These are phyloP conservation scores for Lacanobia oleracea DNA, from an alignment of 2,888 invertebrate genomes.

Conservation along the genomic window DNA sequence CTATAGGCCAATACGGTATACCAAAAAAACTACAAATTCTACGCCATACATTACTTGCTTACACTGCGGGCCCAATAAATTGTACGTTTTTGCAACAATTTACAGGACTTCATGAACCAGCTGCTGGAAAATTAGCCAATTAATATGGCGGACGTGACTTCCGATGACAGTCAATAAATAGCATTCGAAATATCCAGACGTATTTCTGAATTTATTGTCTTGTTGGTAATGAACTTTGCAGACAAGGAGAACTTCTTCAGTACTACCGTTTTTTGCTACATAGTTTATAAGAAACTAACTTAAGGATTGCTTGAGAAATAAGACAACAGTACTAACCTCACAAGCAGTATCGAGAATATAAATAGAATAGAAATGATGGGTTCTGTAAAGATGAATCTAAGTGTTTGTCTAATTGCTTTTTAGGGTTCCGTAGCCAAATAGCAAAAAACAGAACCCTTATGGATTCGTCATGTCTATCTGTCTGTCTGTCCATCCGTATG, in stretches of 20 bases:
- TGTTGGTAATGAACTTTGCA: conserved; percentile 48
- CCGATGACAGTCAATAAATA: conserved; percentile 46
- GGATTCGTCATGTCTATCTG: too few species aligned
- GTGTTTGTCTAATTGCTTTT: neutral
- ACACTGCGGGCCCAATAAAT: conserved; percentile 44
- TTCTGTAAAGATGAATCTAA: neutral
- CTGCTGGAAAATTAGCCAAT: conserved; percentile 52
- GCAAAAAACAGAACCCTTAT: too few species aligned
- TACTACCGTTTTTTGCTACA: neutral
- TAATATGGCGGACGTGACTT: conserved; percentile 57
- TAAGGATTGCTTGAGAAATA: neutral
- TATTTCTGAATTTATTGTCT: conserved; percentile 45
- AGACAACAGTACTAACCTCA: neutral
- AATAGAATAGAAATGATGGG: neutral
- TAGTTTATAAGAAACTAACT: neutral
- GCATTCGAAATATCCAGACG: conserved; percentile 53
- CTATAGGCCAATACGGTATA: conserved; percentile 10
- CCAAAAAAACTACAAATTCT: conserved; percentile 44
- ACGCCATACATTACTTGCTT: conserved; percentile 22
- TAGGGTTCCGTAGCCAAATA: too few species aligned
- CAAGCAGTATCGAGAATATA: neutral
- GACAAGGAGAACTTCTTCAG: conserved; percentile 6
- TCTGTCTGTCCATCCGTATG: too few species aligned
- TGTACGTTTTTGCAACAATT: conserved; percentile 54
- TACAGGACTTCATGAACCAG: conserved; percentile 37